A percentile compares a stretch with the other conserved stretches of the same genome.
Conservation (phyloP, 2,888 invertebrate genomes). For the Heteropelma amictum region DNA sequence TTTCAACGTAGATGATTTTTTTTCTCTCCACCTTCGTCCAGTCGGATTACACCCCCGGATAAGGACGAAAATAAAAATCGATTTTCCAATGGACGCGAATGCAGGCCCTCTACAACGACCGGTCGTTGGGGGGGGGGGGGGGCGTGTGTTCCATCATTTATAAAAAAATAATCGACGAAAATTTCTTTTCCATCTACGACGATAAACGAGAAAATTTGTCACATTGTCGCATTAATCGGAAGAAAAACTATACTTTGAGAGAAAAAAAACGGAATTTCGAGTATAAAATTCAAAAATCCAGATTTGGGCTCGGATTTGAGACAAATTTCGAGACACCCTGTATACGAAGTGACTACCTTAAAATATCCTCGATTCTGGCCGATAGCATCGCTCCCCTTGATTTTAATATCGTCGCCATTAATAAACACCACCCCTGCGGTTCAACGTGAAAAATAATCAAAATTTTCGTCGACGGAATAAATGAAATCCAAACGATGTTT, state of each 20-base stretch:
- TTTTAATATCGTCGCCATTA: too few relatives aligned
- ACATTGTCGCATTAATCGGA: neutral
- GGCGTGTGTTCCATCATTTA: conserved; percentile 48
- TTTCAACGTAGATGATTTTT: conserved; percentile 39
- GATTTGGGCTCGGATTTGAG: too few relatives aligned
- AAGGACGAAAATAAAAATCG: conserved; percentile 57
- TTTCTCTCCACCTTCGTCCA: conserved; percentile 39
- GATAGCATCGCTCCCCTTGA: too few relatives aligned
- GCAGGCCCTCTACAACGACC: conserved; percentile 32
- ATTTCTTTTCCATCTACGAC: neutral
- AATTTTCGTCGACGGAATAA: neutral
- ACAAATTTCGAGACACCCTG: too few relatives aligned
- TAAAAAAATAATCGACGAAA: conserved; percentile 41
- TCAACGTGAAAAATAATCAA: neutral
- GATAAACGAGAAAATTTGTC: too few relatives aligned
- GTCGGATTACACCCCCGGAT: conserved; percentile 19
- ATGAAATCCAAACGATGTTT: neutral
- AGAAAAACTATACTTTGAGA: neutral
- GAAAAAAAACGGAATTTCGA: neutral
- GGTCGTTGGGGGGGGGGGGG: neutral
- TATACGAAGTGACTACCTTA: too few relatives aligned
- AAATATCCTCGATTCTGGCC: too few relatives aligned
- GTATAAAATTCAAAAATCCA: neutral
- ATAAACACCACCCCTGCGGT: too few relatives aligned
- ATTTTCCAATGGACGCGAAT: conserved; percentile 52